Evolutionary conservation across 2,113 vertebrate species (phyloP).

Genomic region (Gallinago jamesoni): DNA sequence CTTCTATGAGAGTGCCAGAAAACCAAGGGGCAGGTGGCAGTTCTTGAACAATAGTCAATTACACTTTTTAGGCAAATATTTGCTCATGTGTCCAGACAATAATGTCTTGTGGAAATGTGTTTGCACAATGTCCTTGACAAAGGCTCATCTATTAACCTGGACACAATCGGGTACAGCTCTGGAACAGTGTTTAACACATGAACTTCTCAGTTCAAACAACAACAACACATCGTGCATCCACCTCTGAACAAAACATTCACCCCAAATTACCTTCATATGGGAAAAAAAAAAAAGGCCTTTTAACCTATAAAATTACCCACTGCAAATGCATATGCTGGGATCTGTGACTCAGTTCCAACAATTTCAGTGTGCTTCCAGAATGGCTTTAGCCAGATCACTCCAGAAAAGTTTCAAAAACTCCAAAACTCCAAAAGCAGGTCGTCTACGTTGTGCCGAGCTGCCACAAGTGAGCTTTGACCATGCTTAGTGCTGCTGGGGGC

Average conservation of each 20-base stretch:
- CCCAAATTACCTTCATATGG: not conserved
- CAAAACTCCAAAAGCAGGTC: too few species aligned
- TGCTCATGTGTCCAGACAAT: slow-evolving; percentile 41
- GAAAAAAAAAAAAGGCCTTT: not conserved
- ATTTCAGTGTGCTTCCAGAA: not conserved
- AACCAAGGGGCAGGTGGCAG: slow-evolving; percentile 40
- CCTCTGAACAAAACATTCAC: not conserved
- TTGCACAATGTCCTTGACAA: slow-evolving; percentile 52
- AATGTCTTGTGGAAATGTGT: slow-evolving; percentile 56
- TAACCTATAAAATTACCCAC: not conserved
- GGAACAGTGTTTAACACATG: slow-evolving; percentile 7
- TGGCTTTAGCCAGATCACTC: not conserved
- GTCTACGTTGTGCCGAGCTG: rapidly evolving
- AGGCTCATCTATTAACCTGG: not conserved
- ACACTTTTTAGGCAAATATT: slow-evolving; percentile 39
- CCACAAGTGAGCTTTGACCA: rapidly evolving
- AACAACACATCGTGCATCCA: not conserved
- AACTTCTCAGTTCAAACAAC: not conserved
- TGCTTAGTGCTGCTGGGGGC: not conserved
- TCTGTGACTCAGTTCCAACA: not conserved
- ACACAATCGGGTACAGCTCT: not conserved
- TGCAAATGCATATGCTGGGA: rapidly evolving
- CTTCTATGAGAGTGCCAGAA: slow-evolving; percentile 9
- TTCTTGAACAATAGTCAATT: slow-evolving; percentile 33
- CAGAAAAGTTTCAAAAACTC: not conserved